Evolutionary conservation across 2,113 vertebrate species (phyloP).

Genomic region (Psittacula cyanocephala): DNA sequence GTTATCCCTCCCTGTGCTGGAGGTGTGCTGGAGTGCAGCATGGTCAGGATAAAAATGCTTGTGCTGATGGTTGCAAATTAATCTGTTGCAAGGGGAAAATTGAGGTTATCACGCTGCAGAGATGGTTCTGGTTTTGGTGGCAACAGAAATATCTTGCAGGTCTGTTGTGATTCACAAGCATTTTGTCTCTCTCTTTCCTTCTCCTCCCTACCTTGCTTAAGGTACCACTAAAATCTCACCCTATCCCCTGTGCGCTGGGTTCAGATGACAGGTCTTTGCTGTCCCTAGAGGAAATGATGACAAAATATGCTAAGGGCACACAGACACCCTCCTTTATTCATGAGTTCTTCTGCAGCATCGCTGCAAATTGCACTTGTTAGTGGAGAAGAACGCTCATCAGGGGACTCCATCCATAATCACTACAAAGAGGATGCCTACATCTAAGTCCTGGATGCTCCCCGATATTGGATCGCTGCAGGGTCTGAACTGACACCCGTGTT

Average conservation of each 20-base stretch:
- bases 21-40: background rate
- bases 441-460: conserved; percentile 21
- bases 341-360: background rate
- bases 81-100: background rate
- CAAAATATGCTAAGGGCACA: background rate
- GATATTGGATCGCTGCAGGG: conserved; percentile 7
- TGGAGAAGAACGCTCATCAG: background rate
- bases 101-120: background rate
- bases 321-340: background rate
- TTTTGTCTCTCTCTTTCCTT: background rate
- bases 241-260: background rate
- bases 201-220: background rate
- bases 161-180: background rate
- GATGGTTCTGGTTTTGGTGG: background rate
- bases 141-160: background rate
- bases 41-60: conserved; percentile 11
- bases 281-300: background rate
- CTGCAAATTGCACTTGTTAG: background rate
- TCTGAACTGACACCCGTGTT: background rate
- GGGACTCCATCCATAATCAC: background rate
- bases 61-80: conserved; percentile 16
- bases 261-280: background rate
- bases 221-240: background rate
- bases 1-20: background rate
- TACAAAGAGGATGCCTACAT: background rate